Evolutionary conservation across 2,113 vertebrate species (phyloP), one percentile per base, ranked within the genome.

Genomic region (Spizaetus ornatus): DNA sequence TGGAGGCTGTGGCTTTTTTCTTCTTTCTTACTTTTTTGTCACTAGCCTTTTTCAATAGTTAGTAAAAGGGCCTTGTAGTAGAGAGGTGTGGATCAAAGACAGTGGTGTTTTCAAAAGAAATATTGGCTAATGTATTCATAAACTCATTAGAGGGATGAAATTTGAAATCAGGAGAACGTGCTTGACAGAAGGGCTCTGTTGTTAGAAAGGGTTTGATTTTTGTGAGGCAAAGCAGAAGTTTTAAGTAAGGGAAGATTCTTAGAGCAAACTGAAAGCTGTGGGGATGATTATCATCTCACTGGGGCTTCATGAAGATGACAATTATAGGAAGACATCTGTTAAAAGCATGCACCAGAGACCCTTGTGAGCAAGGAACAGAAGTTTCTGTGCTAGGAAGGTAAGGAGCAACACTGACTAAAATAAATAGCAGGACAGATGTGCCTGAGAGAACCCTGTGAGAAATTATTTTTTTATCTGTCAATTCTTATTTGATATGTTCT

Each of bases 381-480:
- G 56, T 67, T 92, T 67, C 69, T 80, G 67, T 5, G 10, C 72
- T 70, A 16, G 53, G 36, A 53, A 34, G 36, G 58, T 56, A 74
- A 67, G 81, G 56, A 95, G 14, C 20, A 55, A 25, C 21, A 13
- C 18, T 36, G 61, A 67, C 26, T 7, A 40, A 84, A 86, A 82
- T 83, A 77, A 96, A 63, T 55, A 65, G 11, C 52, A 63, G 40
- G 84, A 85, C 84, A 95, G 93, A 86, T 94, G 93, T 96, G 70
- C 48, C n/a, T 82, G 84, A 72, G 63, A 86, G 86, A 73, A 58
- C 59, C 42, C 26, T 59, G 31, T 91, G 81, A 84, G 65, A 50
- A 92, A 63, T 86, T 74, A 31, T 52, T 63, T 90, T 94, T 90
- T 66, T 50, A 55, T 74, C 72, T 95, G 56, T 82, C 89, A 78